A percentile compares a stretch with the other conserved stretches of the same genome.
Conservation (phyloP, 2,797 vertebrate genomes). For the Etheostoma nigrum region DNA sequence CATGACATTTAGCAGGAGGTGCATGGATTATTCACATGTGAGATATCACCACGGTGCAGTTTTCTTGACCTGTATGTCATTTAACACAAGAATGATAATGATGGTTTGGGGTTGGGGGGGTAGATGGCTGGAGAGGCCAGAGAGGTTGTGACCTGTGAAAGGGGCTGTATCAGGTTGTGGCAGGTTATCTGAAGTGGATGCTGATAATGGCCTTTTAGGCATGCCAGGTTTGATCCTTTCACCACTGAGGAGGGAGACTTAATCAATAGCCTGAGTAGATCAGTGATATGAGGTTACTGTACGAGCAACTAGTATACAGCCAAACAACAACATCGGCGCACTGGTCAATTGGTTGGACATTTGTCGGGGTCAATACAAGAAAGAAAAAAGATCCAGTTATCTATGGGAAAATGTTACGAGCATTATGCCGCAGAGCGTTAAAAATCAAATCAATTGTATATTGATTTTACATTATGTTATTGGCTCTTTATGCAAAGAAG, state of each 20-base stretch:
- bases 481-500: constrained; percentile 30
- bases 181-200: constrained; percentile 85
- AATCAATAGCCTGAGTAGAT: constrained; percentile 85
- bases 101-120: constrained; percentile 30
- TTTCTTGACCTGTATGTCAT: constrained; percentile 75
- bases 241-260: constrained; percentile 69
- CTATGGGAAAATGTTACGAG: constrained; percentile 58
- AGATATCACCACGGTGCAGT: constrained; percentile 59
- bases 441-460: constrained; percentile 51
- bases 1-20: constrained; percentile 52
- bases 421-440: constrained; percentile 1
- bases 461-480: constrained; percentile 61
- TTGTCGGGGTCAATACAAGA: constrained; percentile 69
- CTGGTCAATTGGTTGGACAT: constrained; percentile 81
- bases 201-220: constrained; percentile 87
- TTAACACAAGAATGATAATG: constrained; percentile 75
- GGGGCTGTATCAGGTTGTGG: constrained; percentile 82
- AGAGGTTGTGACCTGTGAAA: constrained; percentile 79
- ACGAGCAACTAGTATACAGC: constrained; percentile 69
- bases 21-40: constrained; percentile 68
- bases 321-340: constrained; percentile 64
- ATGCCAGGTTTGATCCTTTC: constrained; percentile 83
- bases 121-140: constrained; percentile 69
- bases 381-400: constrained; percentile 67
- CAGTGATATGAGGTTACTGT: constrained; percentile 84